Conservation (phyloP, 2,888 invertebrate genomes). For the Hypomecis punctinalis region DNA sequence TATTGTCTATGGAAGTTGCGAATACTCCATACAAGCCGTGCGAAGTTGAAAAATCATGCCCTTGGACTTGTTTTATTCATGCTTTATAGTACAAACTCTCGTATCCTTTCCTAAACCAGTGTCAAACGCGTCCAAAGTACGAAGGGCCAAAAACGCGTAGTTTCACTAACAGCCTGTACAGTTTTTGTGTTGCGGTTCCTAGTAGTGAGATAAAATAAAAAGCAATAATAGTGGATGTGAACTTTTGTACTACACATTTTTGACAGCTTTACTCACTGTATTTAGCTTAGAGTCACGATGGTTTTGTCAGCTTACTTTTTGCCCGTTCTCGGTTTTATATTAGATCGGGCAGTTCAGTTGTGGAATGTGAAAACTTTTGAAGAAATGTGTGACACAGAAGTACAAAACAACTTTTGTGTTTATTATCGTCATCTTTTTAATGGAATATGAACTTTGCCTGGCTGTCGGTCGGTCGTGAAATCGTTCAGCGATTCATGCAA, state of each 20-base stretch:
- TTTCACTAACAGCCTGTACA: slow-evolving; percentile 17
- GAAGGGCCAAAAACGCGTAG: not conserved
- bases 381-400: not conserved
- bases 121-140: no score
- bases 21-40: no score
- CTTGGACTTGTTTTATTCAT: no score
- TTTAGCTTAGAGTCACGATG: slow-evolving; percentile 49
- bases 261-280: slow-evolving; percentile 55
- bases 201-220: slow-evolving; percentile 61
- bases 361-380: not conserved
- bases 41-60: no score
- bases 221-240: slow-evolving; percentile 84
- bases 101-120: no score
- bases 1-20: no score
- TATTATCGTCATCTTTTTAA: not conserved
- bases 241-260: slow-evolving; percentile 55
- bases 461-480: not conserved
- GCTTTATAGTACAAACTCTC: no score
- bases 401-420: not conserved
- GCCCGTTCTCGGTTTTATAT: slow-evolving; percentile 8
- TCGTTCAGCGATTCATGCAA: not conserved
- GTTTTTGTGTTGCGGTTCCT: slow-evolving; percentile 64
- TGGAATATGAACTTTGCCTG: not conserved
- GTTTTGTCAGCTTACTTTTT: slow-evolving; percentile 7
- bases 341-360: slow-evolving; percentile 13